These are phyloP conservation scores for Sarcophaga rosellei DNA, from an alignment of 2,888 invertebrate genomes.

Conservation along the genomic window DNA sequence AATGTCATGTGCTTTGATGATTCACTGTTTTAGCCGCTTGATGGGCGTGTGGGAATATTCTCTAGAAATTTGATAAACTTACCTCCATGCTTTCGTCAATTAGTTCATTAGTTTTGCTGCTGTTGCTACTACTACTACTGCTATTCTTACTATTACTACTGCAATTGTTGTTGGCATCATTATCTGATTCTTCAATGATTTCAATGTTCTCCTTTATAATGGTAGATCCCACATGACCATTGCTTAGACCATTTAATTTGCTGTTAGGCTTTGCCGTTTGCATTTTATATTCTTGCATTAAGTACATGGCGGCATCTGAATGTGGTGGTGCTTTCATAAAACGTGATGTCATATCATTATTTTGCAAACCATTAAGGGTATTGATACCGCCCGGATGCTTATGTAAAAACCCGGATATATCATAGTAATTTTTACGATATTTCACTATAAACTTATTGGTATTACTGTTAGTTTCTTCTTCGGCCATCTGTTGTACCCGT, in stretches of 20 bases:
- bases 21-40: not conserved
- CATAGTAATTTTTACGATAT: conserved; percentile 83
- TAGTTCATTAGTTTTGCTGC: conserved; percentile 72
- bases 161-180: conserved; percentile 40
- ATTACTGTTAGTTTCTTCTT: conserved; percentile 53
- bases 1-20: not conserved
- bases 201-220: conserved; percentile 39
- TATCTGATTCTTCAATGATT: conserved; percentile 35
- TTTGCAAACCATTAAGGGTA: conserved; percentile 82
- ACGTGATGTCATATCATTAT: conserved; percentile 77
- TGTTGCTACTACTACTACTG: conserved; percentile 66
- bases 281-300: conserved; percentile 79
- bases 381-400: conserved; percentile 89
- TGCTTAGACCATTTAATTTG: conserved; percentile 17
- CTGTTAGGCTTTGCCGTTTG: conserved; percentile 15
- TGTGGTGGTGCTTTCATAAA: conserved; percentile 79
- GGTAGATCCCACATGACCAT: not conserved
- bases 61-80: conserved; percentile 63
- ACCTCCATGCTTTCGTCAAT: conserved; percentile 81
- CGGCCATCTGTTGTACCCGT: conserved; percentile 26
- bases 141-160: conserved; percentile 70
- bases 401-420: conserved; percentile 85
- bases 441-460: conserved; percentile 76
- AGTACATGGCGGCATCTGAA: conserved; percentile 80
- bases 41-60: not conserved